Conservation (phyloP, 2,113 vertebrate genomes). For the Dasyurus viverrinus region DNA sequence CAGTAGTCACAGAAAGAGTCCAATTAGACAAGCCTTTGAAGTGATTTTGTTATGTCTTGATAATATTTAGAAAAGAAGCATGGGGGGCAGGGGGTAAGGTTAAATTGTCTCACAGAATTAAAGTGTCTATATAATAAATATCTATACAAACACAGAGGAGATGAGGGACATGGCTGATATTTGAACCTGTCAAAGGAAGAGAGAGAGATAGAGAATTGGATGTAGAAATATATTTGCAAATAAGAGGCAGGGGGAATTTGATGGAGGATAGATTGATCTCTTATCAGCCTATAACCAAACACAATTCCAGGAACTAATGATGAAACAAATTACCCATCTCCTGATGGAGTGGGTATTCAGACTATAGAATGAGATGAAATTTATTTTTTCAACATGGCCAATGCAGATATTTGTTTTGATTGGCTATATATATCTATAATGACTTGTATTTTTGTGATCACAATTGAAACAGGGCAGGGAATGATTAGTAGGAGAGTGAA, state of each 20-base stretch:
- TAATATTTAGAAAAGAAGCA: background rate
- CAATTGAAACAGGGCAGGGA: no score
- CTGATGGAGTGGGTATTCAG: background rate
- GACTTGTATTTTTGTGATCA: no score
- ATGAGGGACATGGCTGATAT: background rate
- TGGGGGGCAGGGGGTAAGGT: background rate
- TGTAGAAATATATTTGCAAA: background rate
- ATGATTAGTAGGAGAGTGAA: no score
- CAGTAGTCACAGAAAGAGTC: no score
- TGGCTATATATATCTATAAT: no score
- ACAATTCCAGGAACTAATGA: background rate
- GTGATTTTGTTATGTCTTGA: no score
- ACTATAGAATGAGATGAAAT: no score
- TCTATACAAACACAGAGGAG: background rate
- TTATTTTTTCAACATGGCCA: no score
- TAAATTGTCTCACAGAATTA: background rate
- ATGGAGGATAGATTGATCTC: background rate
- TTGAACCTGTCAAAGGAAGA: background rate
- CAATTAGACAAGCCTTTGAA: no score
- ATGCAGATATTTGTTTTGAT: no score
- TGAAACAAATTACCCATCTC: background rate
- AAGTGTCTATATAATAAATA: background rate
- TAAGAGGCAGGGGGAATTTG: background rate
- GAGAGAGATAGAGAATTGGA: background rate
- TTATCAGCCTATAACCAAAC: background rate